phyloP scores from a whole-genome alignment of 37 sponge, comb jelly and placozoan species.

The Lycopodina hypogea region DNA sequence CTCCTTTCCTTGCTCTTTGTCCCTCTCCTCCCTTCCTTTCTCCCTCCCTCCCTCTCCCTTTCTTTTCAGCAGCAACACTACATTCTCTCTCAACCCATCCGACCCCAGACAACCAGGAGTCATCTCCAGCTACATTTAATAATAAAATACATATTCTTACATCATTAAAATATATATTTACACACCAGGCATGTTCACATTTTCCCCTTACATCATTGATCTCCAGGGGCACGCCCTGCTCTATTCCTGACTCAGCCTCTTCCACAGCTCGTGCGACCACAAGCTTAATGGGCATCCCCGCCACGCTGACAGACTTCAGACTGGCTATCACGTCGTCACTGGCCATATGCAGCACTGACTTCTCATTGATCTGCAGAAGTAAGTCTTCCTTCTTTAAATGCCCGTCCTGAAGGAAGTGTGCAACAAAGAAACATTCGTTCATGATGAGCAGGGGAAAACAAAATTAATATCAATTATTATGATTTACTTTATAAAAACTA shows the following conservation, averaged over 20 bases:
- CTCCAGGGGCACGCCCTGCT: constrained; percentile 16
- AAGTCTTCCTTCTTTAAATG: constrained; percentile 55
- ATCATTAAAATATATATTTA: neutral
- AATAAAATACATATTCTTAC: too few relatives aligned
- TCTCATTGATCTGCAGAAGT: constrained; percentile 71
- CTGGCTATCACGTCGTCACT: constrained; percentile 36
- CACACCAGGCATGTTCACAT: neutral
- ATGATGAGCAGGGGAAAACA: neutral
- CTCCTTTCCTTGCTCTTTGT: neutral
- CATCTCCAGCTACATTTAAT: too few relatives aligned
- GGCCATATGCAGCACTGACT: constrained; percentile 42
- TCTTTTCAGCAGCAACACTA: neutral
- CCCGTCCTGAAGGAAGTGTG: constrained; percentile 55
- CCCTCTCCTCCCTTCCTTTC: too few relatives aligned
- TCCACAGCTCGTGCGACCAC: constrained; percentile 47
- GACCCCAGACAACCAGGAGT: too few relatives aligned
- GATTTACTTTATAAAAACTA: too few relatives aligned
- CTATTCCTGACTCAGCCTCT: neutral
- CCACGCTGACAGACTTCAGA: constrained; percentile 20
- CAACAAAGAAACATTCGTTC: neutral
- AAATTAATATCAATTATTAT: too few relatives aligned
- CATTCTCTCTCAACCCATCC: neutral
- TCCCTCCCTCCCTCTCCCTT: too few relatives aligned
- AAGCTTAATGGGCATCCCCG: constrained; percentile 36
- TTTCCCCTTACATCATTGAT: constrained; percentile 31